Base-by-base conservation (phyloP, 2,888 invertebrate species). In the Tachystola acroxantha region DNA sequence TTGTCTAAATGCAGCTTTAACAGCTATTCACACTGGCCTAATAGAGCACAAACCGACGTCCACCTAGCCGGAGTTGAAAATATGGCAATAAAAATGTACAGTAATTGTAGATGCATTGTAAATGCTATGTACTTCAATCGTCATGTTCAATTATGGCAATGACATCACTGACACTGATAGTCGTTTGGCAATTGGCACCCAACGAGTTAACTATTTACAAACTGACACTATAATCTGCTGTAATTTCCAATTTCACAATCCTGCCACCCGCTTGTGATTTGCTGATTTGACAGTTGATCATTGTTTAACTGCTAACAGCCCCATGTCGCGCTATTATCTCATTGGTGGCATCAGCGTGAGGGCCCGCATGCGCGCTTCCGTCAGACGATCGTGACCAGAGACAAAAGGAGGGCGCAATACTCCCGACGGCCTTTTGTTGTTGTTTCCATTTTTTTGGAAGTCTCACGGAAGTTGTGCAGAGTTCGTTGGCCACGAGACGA, bases 291-390 rank as follows among this genome's bases (percentile, higher is more conserved):
- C 36, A 30, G 27, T 7, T 11, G 16, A 27, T 11, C n/a, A 11
- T 25, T 34, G 34, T 27, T 7, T 14, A 24, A 32, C 32, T 7
- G 32, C 22, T 10, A 26, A 20, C 26, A 10, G 2, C 19, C 7
- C 7, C 14, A 11, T n/a, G n/a, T n/a, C 13, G 24, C n/a, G 31
- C 26, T 28, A 43, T 43, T 43, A 43, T 43, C 31, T 39, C 19
- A 26, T 36, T 36, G 31, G 25, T 37, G 38, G 24, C 28, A 42
- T 39, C 35, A 37, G 30, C 16, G 13, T 37, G 31, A 27, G 36
- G 37, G 43, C 50, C 52, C 50, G 52, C 50, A 52, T 50, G 45
- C 41, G 39, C 38, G 44, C 46, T 43, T 48, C 49, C 50, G 46
- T 10, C 19, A 16, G 28, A 24, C 27, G 7, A 30, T 20, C 42